phyloP scores from a whole-genome alignment of 2,797 vertebrate species.

The Capromys pilorides region DNA sequence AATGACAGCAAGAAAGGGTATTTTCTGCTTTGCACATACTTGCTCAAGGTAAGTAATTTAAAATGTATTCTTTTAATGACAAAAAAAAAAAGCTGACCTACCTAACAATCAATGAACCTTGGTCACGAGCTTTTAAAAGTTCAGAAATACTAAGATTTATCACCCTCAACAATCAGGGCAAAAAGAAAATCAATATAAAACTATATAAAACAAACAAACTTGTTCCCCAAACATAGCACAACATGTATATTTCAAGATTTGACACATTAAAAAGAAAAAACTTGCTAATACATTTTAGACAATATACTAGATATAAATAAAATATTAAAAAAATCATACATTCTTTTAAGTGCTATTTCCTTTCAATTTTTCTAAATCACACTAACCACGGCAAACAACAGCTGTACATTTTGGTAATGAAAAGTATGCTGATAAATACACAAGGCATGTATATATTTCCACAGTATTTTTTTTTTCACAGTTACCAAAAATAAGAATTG shows the following conservation, averaged over 20 bases:
- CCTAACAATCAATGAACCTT: constrained; percentile 55
- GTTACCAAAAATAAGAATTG: constrained; percentile 85
- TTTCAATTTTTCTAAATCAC: constrained; percentile 77
- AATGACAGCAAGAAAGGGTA: constrained; percentile 67
- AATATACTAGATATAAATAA: constrained; percentile 84
- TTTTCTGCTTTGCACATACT: constrained; percentile 66
- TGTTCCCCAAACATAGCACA: constrained; percentile 81
- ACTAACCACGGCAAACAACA: constrained; percentile 82
- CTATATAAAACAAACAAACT: constrained; percentile 84
- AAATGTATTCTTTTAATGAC: constrained; percentile 51
- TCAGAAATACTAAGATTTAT: constrained; percentile 80
- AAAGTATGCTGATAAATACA: constrained; percentile 85
- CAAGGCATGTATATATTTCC: constrained; percentile 85
- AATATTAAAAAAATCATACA: constrained; percentile 77
- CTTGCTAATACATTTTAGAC: constrained; percentile 79
- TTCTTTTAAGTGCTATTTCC: constrained; percentile 84
- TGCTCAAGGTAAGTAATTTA: constrained; percentile 59
- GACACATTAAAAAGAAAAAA: constrained; percentile 81
- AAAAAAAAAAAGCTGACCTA: constrained; percentile 54
- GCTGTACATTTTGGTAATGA: constrained; percentile 83
- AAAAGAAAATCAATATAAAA: constrained; percentile 83
- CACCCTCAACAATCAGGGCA: constrained; percentile 83
- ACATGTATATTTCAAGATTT: constrained; percentile 76
- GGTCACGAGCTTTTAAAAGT: constrained; percentile 65
- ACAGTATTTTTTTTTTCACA: constrained; percentile 86